A percentile compares a stretch with the other conserved stretches of the same genome.
Conservation (phyloP, 2,888 invertebrate species). For the Theodoxus fluviatilis region DNA sequence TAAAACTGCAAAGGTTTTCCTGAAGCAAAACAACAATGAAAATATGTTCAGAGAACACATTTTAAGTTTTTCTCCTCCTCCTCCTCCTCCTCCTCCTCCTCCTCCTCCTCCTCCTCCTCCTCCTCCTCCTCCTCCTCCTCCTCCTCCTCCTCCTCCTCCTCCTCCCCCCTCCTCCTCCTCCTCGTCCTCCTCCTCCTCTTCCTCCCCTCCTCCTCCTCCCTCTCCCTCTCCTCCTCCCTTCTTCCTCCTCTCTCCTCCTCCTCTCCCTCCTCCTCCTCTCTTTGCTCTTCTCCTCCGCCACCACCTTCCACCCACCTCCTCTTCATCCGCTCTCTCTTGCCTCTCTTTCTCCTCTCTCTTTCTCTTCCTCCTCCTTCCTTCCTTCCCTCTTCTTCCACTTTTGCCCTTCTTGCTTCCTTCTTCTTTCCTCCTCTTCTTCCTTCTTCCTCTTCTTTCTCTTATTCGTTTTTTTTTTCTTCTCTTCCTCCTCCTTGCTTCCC, state of each 20-base stretch:
- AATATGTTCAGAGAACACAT: no score
- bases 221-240: no score
- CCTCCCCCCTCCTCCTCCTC: conserved; percentile 18
- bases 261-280: neutral
- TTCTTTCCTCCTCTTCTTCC: neutral
- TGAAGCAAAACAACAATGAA: no score
- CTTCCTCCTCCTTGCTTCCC: no score
- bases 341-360: neutral
- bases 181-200: conserved; percentile 13
- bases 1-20: no score
- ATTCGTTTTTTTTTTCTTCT: no score
- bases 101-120: neutral
- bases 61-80: neutral
- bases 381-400: neutral
- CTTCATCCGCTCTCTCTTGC: neutral
- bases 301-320: neutral
- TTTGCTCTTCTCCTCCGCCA: neutral
- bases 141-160: conserved; percentile 17
- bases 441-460: neutral
- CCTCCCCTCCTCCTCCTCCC: conserved; percentile 15
- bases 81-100: neutral
- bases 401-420: neutral
- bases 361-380: neutral
- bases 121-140: no score
- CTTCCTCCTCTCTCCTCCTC: no score